Evolutionary conservation across 2,113 vertebrate genomes (phyloP), one percentile per base, ranked within the genome.

Genomic region (Turdus rufiventris): DNA sequence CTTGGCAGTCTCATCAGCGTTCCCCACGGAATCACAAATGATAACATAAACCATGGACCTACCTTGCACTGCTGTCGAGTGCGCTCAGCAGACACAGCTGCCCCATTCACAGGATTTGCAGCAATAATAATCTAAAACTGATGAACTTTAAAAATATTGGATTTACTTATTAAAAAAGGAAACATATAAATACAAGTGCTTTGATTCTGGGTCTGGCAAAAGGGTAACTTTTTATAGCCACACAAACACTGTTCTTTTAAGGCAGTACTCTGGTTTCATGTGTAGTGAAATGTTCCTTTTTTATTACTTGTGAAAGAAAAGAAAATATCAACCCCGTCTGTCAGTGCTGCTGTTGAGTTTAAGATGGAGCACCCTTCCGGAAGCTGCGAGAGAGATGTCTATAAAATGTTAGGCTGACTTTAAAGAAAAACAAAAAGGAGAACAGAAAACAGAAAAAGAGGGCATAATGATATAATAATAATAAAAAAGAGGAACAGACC

Each of bases 251-350:
- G 91, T 65, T 96, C 89, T 97, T 97, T 95, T 62, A 83, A 97
- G 91, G 76, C 53, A 71, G 76, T 87, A 47, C 60, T 83, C 95
- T 94, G 76, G 91, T 92, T 97, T 91, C 88, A 89, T 2, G 23
- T 92, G 85, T 93, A 94, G 61, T 97, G 82, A 95, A 96, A 85
- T 91, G 63, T 91, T 97, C 61, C 9, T 88, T 97, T 96, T 93
- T 94, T 97, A 91, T 95, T 96, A 87, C 87, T 93, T 95, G 70
- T 93, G 96, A 96, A 95, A 96, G 85, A 83, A 95, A 92, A 85
- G 90, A 93, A 91, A 94, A 91, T 76, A 91, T 93, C 67, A 93
- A 45, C 73, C 75, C 91, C 1, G 13, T 91, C 85, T 97, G 80
- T 97, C 87, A 95, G 68, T 73, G 86, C 85, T 91, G 71, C 68